Conservation (phyloP, 2,113 vertebrate genomes). For the Choloepus hoffmanni region DNA sequence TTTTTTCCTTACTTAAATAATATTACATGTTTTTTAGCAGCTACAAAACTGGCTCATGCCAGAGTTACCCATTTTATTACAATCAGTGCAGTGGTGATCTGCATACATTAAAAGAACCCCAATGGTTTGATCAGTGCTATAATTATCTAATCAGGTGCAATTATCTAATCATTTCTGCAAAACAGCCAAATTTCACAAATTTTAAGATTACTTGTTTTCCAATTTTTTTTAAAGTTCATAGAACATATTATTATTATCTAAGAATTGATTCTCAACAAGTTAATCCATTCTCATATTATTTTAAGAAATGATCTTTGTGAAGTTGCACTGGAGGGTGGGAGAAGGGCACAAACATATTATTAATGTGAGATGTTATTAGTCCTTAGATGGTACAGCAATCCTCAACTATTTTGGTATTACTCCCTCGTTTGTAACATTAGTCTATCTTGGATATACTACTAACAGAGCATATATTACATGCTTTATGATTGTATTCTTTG, state of each 20-base stretch:
- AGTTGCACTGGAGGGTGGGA: background rate
- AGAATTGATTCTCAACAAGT: background rate
- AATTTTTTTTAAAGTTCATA: background rate
- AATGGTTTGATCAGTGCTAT: background rate
- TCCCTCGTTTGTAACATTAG: background rate
- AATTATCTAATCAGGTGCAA: background rate
- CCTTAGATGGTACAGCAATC: background rate
- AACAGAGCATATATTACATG: background rate
- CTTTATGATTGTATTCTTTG: background rate
- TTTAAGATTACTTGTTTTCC: background rate
- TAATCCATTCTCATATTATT: background rate
- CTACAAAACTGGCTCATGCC: background rate
- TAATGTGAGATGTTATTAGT: background rate
- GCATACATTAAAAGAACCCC: background rate
- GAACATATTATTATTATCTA: background rate
- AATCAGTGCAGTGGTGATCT: background rate
- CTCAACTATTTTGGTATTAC: background rate
- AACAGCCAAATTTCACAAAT: background rate
- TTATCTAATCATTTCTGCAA: conserved; percentile 5
- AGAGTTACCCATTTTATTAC: background rate
- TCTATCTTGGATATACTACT: background rate
- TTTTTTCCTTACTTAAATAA: background rate
- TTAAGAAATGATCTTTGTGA: background rate
- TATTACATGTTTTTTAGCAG: background rate
- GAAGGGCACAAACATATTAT: background rate